A percentile compares a stretch with the other conserved stretches of the same genome.
phyloP scores from a whole-genome alignment of 2,888 invertebrate genomes.

The Drosophila helvetica region DNA sequence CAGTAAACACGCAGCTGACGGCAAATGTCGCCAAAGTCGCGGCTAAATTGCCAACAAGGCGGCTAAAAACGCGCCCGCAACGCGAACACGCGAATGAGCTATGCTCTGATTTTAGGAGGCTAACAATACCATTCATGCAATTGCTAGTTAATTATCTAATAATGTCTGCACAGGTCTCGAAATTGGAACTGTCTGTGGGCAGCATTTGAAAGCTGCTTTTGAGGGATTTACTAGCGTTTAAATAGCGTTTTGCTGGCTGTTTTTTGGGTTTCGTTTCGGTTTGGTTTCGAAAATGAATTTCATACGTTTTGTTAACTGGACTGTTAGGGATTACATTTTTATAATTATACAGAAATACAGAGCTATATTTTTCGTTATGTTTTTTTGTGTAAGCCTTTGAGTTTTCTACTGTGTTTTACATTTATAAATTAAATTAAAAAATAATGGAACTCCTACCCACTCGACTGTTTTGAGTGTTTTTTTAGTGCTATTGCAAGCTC shows the following conservation, averaged over 20 bases:
- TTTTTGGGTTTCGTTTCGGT: not conserved
- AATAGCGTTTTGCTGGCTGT: not conserved
- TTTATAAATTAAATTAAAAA: not conserved
- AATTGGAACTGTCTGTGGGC: not conserved
- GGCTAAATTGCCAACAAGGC: slow-evolving; percentile 69
- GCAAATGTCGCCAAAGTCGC: slow-evolving; percentile 48
- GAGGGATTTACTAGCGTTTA: not conserved
- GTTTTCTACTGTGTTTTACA: not conserved
- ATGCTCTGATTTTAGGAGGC: slow-evolving; percentile 33
- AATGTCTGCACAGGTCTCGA: slow-evolving; percentile 24
- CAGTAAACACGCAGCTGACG: slow-evolving; percentile 77
- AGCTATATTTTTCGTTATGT: too few species aligned
- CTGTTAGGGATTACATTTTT: not conserved
- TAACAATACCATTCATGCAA: slow-evolving; percentile 25
- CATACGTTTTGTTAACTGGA: not conserved
- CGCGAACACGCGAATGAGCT: slow-evolving; percentile 60
- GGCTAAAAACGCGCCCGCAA: too few species aligned
- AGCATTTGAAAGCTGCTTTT: not conserved
- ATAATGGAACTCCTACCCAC: too few species aligned
- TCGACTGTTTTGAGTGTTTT: too few species aligned
- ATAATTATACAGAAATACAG: not conserved
- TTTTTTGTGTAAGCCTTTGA: too few species aligned
- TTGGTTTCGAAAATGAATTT: not conserved
- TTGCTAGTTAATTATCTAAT: slow-evolving; percentile 20
- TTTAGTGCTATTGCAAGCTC: too few species aligned